Conservation (phyloP, 2,113 vertebrate genomes). For the Apus apus region DNA sequence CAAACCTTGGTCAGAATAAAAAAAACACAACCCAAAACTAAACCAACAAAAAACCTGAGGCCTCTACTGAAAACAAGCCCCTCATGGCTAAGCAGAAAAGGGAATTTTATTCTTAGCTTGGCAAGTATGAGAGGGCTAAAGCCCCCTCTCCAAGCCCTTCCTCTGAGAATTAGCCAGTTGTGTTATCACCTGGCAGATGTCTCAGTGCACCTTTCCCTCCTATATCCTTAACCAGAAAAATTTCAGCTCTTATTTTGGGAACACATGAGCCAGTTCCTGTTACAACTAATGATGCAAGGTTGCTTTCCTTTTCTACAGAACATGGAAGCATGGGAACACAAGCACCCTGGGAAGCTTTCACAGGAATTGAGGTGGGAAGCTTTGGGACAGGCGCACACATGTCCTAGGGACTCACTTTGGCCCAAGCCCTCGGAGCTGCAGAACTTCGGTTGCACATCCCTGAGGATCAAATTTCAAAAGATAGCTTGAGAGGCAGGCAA, state of each 20-base stretch:
- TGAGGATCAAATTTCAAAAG: neutral
- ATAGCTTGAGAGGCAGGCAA: neutral
- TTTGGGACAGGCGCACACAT: neutral
- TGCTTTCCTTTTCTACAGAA: neutral
- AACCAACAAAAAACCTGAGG: neutral
- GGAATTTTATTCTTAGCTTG: neutral
- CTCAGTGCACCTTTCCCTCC: neutral
- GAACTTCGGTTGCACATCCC: rapidly evolving
- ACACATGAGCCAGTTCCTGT: neutral
- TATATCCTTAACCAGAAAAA: neutral
- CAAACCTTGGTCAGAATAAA: neutral
- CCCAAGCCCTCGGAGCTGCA: neutral
- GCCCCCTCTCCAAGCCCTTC: neutral
- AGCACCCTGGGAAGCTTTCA: neutral
- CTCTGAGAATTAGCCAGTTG: neutral
- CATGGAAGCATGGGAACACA: neutral
- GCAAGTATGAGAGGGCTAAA: neutral
- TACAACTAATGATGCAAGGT: neutral
- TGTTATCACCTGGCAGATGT: neutral
- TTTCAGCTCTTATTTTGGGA: neutral
- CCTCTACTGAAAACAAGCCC: neutral
- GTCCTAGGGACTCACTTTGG: neutral
- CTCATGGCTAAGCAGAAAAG: neutral
- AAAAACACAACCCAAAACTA: too few relatives aligned
- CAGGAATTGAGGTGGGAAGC: neutral